Percentiles rank a stretch among this genome's conserved stretches.
Evolutionary conservation across 2,888 invertebrate species (phyloP).

Genomic region (Hydropsyche betteni): DNA sequence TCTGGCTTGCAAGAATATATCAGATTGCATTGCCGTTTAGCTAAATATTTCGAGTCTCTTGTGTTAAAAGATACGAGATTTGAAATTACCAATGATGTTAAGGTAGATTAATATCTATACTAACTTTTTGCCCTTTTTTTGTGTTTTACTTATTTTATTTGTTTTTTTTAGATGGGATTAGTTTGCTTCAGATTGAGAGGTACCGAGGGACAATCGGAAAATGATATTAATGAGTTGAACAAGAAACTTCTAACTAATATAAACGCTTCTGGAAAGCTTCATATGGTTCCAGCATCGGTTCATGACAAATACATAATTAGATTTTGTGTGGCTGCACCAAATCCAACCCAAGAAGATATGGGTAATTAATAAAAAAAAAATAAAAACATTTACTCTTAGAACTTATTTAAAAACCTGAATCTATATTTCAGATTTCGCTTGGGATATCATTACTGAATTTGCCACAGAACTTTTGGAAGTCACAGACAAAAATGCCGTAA

Average conservation of each 20-base stretch:
- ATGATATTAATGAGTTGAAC: slow-evolving; percentile 74
- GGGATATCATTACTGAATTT: slow-evolving; percentile 84
- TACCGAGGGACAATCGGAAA: slow-evolving; percentile 62
- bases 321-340: slow-evolving; percentile 93
- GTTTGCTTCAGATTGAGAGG: slow-evolving; percentile 92
- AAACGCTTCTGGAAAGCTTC: slow-evolving; percentile 93
- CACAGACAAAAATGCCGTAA: slow-evolving; percentile 69
- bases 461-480: slow-evolving; percentile 82
- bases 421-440: slow-evolving; percentile 74
- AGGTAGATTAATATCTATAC: slow-evolving; percentile 66
- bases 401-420: neutral
- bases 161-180: slow-evolving; percentile 77
- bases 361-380: slow-evolving; percentile 61
- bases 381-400: neutral
- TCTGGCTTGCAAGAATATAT: slow-evolving; percentile 94
- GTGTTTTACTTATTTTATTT: slow-evolving; percentile 36
- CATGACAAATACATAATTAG: slow-evolving; percentile 91
- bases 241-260: slow-evolving; percentile 91
- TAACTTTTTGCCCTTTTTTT: neutral
- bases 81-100: slow-evolving; percentile 91
- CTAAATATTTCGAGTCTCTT: slow-evolving; percentile 86
- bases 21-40: slow-evolving; percentile 87
- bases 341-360: slow-evolving; percentile 85
- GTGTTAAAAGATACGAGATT: slow-evolving; percentile 86
- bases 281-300: slow-evolving; percentile 95